phyloP scores from a whole-genome alignment of 2,113 vertebrate genomes.

The Anseranas semipalmata region DNA sequence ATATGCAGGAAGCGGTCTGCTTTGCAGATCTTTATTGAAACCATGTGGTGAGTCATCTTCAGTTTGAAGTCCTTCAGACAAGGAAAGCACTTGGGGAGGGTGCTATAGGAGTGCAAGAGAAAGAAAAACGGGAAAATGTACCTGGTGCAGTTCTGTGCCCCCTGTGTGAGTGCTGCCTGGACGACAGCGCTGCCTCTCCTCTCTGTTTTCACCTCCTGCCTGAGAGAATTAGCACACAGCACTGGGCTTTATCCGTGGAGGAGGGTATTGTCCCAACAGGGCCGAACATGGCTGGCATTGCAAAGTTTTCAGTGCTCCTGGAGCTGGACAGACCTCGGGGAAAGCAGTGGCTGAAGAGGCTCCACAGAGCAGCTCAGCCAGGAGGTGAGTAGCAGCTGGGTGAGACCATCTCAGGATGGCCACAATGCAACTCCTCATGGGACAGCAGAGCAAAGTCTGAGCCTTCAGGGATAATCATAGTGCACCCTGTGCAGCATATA shows the following conservation, averaged over 20 bases:
- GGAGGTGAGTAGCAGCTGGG: not conserved
- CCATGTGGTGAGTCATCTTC: not conserved
- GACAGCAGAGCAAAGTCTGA: not conserved
- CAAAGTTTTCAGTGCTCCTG: not conserved
- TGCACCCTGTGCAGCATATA: not conserved
- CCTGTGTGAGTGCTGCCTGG: not conserved
- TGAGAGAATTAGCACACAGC: not conserved
- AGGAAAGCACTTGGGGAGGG: not conserved
- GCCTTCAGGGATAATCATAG: not conserved
- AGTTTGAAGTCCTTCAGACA: not conserved
- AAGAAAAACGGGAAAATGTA: not conserved
- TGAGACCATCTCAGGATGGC: not conserved
- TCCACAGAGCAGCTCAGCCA: not conserved
- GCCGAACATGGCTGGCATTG: not conserved
- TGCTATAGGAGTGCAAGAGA: not conserved
- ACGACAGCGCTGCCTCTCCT: not conserved
- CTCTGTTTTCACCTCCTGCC: not conserved
- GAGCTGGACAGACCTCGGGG: fast-evolving
- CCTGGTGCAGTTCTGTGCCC: not conserved
- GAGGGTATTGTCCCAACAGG: not conserved
- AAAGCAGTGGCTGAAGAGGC: not conserved
- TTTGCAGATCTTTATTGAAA: not conserved
- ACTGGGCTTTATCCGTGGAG: not conserved
- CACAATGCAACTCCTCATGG: not conserved
- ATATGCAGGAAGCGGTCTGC: not conserved